Evolutionary conservation across 2,797 vertebrate species (phyloP), one percentile per base, ranked within the genome.

Genomic region (Urophycis tenuis): DNA sequence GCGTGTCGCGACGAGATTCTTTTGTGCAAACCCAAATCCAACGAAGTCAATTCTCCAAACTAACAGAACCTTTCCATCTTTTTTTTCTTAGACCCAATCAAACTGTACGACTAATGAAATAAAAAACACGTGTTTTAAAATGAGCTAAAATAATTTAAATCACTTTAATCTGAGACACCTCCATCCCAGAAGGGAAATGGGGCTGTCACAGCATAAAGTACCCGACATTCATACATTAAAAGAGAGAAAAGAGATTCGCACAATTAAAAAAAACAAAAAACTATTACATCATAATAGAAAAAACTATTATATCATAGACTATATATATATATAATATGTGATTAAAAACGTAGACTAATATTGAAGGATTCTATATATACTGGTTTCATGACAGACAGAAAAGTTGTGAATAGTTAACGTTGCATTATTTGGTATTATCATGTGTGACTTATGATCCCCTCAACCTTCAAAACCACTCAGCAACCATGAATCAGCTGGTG

Each of bases 401-500:
- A 39, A 9, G 2, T 39, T 39, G 11, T 39, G 36, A 53, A 53
- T 12, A 12, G 36, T 39, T 41, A 17, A 41, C 39, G 45, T 12
- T 53, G 45, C 7, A 53, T 12, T 60, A 60, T n/a, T 60, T 9
- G 2, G 22, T 60, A 60, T 25, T 8, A 60, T 60, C 25, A 53
- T 53, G 0, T 60, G 1, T 60, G 9, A 60, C 22, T 60, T 60
- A 25, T 64, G 53, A 64, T 67, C 60, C 45, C 17, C 19, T 53
- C 17, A 17, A 53, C 17, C 17, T 19, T 45, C 17, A 53, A 85
- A 88, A 80, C 89, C 89, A 89, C 87, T 71, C 69, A 33, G 0
- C 1, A 6, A 22, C 86, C 5, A 30, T 22, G 60, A 67, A 85
- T 89, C 91, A 93, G 89, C 90, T 93, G 92, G 88, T 85, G 35